phyloP scores from a whole-genome alignment of 2,113 vertebrate genomes.

The Mustela nigripes region DNA sequence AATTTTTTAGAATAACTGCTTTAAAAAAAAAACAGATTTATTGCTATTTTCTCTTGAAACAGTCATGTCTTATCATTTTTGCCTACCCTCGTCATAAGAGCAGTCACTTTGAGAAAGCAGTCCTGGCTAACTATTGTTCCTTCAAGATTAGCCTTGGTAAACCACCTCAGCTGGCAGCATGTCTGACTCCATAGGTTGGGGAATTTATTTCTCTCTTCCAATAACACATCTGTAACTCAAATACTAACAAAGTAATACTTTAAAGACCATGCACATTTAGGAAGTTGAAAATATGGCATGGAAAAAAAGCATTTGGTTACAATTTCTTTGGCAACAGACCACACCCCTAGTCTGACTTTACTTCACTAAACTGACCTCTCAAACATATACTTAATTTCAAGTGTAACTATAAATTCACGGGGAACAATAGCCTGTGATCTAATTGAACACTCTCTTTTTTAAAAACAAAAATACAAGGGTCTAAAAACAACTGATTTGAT shows the following conservation, averaged over 20 bases:
- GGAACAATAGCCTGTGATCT: not conserved
- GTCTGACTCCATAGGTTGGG: not conserved
- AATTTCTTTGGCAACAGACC: not conserved
- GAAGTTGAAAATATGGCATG: not conserved
- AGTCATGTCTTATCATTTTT: not conserved
- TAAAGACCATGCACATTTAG: not conserved
- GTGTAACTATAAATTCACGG: not conserved
- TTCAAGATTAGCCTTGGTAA: not conserved
- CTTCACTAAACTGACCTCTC: not conserved
- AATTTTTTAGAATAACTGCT: not conserved
- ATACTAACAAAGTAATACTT: not conserved
- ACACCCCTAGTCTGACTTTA: not conserved
- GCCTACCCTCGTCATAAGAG: not conserved
- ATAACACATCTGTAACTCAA: not conserved
- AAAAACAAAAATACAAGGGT: not conserved
- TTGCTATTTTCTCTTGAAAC: not conserved
- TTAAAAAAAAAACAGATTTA: not conserved
- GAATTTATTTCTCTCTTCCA: not conserved
- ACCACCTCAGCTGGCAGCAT: not conserved
- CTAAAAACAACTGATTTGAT: not conserved
- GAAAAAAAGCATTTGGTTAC: conserved; percentile 9
- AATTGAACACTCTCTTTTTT: not conserved
- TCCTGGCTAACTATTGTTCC: not conserved
- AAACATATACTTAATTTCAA: not conserved
- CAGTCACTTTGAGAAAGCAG: not conserved